A percentile compares a stretch with the other conserved stretches of the same genome.
Conservation (phyloP, 2,113 vertebrate species). For the Ctenodactylus gundi region DNA sequence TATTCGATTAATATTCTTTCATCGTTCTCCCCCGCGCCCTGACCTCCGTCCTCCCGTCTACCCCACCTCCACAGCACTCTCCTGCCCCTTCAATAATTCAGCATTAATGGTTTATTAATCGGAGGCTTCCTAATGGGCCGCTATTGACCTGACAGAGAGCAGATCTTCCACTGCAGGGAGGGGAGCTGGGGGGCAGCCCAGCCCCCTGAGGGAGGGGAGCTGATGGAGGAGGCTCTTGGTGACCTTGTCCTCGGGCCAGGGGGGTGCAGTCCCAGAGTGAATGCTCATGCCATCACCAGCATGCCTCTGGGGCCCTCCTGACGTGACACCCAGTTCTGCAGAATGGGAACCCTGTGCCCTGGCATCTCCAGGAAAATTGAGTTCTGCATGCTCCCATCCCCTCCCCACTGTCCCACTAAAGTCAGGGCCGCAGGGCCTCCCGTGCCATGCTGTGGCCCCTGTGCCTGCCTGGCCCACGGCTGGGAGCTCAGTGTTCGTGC, state of each 20-base stretch:
- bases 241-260: not conserved
- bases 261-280: not conserved
- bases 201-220: not conserved
- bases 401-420: not conserved
- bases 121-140: constrained; percentile 57
- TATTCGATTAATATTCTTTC: not conserved
- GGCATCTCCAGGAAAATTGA: not conserved
- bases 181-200: not conserved
- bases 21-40: not conserved
- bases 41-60: not conserved
- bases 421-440: too few species aligned
- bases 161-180: constrained; percentile 19
- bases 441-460: not conserved
- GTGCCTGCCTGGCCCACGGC: not conserved
- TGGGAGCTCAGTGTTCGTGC: not conserved
- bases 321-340: not conserved
- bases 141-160: constrained; percentile 48
- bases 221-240: not conserved
- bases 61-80: constrained; percentile 11
- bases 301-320: not conserved
- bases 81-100: constrained; percentile 64
- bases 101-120: constrained; percentile 67
- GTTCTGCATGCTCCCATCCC: not conserved
- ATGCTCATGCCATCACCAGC: not conserved
- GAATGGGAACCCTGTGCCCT: not conserved